Percentiles rank a stretch among this genome's conserved stretches.
These are phyloP conservation scores for Anthoptus insignis DNA, from an alignment of 2,888 invertebrate genomes.

Conservation along the genomic window DNA sequence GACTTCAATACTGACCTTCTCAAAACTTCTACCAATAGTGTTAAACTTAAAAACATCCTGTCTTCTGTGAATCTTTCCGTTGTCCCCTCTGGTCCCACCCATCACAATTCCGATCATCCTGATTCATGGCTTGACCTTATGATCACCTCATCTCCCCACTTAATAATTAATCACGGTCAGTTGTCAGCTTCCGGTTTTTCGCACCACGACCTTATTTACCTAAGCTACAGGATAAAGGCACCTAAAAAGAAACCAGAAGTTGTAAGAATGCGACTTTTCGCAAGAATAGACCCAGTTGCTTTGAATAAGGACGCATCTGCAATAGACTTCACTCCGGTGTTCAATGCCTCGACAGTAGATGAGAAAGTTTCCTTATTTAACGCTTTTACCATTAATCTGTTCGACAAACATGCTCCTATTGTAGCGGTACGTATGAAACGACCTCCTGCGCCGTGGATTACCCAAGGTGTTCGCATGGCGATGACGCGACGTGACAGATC, in stretches of 20 bases:
- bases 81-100: background rate
- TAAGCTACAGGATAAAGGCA: background rate
- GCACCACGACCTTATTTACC: background rate
- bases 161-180: background rate
- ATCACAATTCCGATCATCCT: background rate
- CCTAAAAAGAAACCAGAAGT: no score
- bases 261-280: no score
- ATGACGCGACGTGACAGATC: conserved; percentile 9
- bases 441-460: conserved; percentile 1
- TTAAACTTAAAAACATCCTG: no score
- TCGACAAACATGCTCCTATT: conserved; percentile 4
- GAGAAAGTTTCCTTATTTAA: conserved; percentile 1
- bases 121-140: background rate
- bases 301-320: background rate
- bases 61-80: no score
- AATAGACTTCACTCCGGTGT: background rate
- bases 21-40: no score
- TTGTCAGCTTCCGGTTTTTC: no score
- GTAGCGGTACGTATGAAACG: background rate
- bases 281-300: background rate
- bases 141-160: background rate
- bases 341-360: background rate
- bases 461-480: conserved; percentile 12
- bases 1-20: no score
- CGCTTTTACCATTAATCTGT: background rate